Evolutionary conservation across 2,797 vertebrate species (phyloP), one percentile per base, ranked within the genome.

Genomic region (Acipenser transmontanus): DNA sequence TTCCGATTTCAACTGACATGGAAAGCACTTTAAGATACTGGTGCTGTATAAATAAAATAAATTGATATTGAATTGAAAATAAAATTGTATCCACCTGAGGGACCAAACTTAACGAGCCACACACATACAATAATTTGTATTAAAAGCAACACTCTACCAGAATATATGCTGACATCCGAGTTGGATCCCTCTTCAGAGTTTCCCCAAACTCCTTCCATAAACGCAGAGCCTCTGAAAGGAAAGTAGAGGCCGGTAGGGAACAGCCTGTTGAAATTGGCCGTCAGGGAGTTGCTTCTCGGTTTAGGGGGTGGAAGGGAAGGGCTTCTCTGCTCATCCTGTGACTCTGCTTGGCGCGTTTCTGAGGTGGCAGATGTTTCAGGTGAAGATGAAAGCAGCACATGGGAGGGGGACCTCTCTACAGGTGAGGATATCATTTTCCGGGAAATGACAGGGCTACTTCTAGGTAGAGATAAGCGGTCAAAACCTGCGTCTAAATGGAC

Each of bases 391-490:
- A 34, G 34, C 34, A 34, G 34, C 34, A 34, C 34, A 34, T 34
- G 34, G 34, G 13, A 20, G 59, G 6, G 62, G 50, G 51, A 74
- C 50, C 70, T 64, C 69, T 63, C 17, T 66, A 7, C 47, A 34
- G 60, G 47, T 7, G 60, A 47, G 7, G 14, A 34, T 0, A 34
- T 34, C 51, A 50, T 70, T 14, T 59, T 34, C 34, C 71, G 75
- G 70, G 73, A 77, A 50, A 87, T 69, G 51, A 85, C 77, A 0
- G 80, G 84, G 49, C 81, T 83, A 75, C 82, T 85, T 65, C 77
- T 73, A 34, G 69, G 82, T 6, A 84, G 69, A 50, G 66, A 20
- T 49, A 73, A 66, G 12, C n/a, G 14, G 11, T 7, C 47, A n/a
- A 48, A 10, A 13, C 67, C 68, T 13, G 52, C 54, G 47, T 60